Conservation (phyloP, 2,888 invertebrate genomes). For the Mellilla xanthometata region DNA sequence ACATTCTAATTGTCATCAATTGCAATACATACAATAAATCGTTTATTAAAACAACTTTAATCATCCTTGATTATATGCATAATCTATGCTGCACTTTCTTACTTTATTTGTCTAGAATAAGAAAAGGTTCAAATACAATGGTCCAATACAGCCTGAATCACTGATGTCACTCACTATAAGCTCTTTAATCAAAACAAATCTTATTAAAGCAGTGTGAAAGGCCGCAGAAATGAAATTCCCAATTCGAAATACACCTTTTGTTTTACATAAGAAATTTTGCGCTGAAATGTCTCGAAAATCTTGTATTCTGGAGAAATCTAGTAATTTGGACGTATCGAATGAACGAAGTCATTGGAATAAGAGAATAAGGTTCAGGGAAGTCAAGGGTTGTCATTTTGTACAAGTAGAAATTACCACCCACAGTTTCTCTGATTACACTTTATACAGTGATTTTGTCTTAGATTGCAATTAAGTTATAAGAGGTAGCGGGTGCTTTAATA, state of each 20-base stretch:
- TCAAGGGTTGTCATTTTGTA: slow-evolving; percentile 14
- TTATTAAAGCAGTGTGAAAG: slow-evolving; percentile 4
- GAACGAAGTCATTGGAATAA: slow-evolving; percentile 15
- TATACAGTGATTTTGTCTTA: slow-evolving; percentile 8
- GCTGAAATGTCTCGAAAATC: not conserved
- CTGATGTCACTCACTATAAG: slow-evolving; percentile 5
- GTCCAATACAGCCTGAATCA: no score
- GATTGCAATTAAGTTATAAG: no score
- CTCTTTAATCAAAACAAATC: slow-evolving; percentile 1
- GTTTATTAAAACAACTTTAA: no score
- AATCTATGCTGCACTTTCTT: no score
- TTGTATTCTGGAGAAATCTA: slow-evolving; percentile 6
- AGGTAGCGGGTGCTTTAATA: no score
- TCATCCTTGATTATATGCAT: no score
- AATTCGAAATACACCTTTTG: slow-evolving; percentile 14
- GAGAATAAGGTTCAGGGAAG: slow-evolving; percentile 10
- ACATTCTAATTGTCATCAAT: no score
- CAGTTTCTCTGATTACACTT: slow-evolving; percentile 15
- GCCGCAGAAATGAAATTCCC: slow-evolving; percentile 3
- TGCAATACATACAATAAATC: no score
- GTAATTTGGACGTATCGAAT: slow-evolving; percentile 16
- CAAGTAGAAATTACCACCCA: slow-evolving; percentile 17
- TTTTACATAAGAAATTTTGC: slow-evolving; percentile 1
- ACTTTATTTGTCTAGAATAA: no score
- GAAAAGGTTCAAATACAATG: no score